These are phyloP conservation scores for Achatina immaculata DNA, from an alignment of 1,140 invertebrate genomes.

Conservation along the genomic window DNA sequence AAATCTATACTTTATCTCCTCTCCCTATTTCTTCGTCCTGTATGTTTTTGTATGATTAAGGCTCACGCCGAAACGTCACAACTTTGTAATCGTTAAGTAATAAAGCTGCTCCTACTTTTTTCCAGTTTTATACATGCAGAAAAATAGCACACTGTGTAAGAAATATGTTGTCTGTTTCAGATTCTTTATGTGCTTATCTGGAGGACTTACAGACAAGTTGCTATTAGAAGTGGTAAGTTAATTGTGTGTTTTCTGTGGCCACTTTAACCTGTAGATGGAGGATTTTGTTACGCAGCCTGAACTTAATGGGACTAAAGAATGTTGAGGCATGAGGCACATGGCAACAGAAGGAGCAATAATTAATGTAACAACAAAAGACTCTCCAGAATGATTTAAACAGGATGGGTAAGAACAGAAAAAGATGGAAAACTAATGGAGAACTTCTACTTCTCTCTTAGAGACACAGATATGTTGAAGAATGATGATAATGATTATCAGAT, in stretches of 20 bases:
- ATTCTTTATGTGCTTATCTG: constrained; percentile 29
- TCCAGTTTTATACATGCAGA: no score
- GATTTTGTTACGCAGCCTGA: neutral
- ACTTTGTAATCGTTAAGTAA: no score
- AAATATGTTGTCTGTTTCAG: neutral
- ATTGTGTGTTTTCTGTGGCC: no score
- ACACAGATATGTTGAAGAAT: neutral
- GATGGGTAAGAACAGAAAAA: no score
- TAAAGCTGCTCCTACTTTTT: no score
- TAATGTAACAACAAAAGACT: neutral
- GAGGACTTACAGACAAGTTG: constrained; percentile 31
- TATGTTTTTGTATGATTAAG: no score
- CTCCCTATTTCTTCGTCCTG: no score
- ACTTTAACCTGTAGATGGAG: neutral
- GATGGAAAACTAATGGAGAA: neutral
- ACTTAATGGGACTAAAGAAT: neutral
- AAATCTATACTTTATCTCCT: no score
- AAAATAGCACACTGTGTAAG: neutral
- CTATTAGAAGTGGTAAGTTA: constrained; percentile 32
- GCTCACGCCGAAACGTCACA: no score
- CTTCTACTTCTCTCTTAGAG: neutral
- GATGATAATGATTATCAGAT: no score
- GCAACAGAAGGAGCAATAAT: neutral
- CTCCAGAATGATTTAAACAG: neutral
- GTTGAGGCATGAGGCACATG: neutral